Evolutionary conservation across 2,888 invertebrate species (phyloP).

Genomic region (Perithous albicinctus): DNA sequence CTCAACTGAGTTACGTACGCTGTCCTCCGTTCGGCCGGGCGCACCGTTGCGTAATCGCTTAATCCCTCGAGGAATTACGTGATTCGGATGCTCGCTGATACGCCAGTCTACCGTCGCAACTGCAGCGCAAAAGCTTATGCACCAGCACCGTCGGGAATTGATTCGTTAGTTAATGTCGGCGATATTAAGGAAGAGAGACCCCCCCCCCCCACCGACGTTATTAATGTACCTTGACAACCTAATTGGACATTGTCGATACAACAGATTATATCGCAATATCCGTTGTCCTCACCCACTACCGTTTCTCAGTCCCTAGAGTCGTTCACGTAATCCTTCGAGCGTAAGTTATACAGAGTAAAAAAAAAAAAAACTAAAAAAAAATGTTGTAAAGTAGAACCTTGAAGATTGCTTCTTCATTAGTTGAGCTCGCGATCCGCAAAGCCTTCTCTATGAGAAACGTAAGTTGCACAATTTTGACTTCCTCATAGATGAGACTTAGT

Average conservation of each 20-base stretch:
- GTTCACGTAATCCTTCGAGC: neutral
- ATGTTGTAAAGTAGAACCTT: too few species aligned
- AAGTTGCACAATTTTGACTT: too few species aligned
- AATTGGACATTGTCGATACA: conserved; percentile 34
- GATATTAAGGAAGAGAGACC: conserved; percentile 29
- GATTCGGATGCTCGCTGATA: conserved; percentile 34
- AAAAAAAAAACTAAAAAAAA: too few species aligned
- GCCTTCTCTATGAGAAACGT: too few species aligned
- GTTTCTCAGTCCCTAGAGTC: neutral
- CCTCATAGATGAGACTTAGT: too few species aligned
- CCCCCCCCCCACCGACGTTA: conserved; percentile 8
- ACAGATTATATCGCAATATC: conserved; percentile 7
- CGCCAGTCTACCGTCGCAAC: conserved; percentile 5
- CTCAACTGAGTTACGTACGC: conserved; percentile 39
- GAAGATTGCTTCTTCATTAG: too few species aligned
- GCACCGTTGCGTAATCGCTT: conserved; percentile 41
- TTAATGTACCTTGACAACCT: conserved; percentile 4
- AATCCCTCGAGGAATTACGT: conserved; percentile 46
- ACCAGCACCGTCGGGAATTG: conserved; percentile 21
- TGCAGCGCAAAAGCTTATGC: conserved; percentile 33
- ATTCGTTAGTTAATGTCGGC: conserved; percentile 30
- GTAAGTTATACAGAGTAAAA: neutral
- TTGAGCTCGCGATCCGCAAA: too few species aligned
- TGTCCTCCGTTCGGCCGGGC: conserved; percentile 8
- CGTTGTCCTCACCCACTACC: neutral